Evolutionary conservation across 2,113 vertebrate genomes (phyloP).

Genomic region (Centropristis striata): DNA sequence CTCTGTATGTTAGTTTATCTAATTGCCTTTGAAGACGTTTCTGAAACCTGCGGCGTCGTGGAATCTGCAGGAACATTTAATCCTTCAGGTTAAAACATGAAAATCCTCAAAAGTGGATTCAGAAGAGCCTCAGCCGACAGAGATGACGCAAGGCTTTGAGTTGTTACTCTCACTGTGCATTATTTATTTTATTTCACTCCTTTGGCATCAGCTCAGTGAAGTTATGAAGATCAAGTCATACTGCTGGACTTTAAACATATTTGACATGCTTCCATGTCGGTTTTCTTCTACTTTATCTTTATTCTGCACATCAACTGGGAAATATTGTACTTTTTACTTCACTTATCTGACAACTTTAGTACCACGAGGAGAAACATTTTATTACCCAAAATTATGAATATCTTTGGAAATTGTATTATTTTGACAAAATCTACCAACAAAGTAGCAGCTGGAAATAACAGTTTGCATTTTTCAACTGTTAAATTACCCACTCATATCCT

Average conservation of each 20-base stretch:
- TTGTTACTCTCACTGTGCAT: background rate
- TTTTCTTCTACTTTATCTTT: background rate
- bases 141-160: background rate
- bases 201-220: background rate
- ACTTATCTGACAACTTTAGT: background rate
- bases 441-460: too few species aligned
- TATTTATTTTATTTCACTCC: background rate
- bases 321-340: background rate
- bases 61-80: conserved; percentile 4
- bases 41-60: background rate
- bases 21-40: conserved; percentile 21
- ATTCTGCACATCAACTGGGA: background rate
- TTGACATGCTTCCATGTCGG: background rate
- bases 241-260: background rate
- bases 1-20: conserved; percentile 1
- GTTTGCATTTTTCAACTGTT: background rate
- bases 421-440: too few species aligned
- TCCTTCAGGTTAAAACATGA: background rate
- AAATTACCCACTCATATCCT: background rate
- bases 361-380: too few species aligned
- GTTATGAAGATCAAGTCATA: background rate
- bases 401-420: too few species aligned
- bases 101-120: conserved; percentile 5
- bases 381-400: too few species aligned
- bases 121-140: background rate